Base-by-base conservation (phyloP, 2,113 vertebrate genomes). In the Scomber colias region DNA sequence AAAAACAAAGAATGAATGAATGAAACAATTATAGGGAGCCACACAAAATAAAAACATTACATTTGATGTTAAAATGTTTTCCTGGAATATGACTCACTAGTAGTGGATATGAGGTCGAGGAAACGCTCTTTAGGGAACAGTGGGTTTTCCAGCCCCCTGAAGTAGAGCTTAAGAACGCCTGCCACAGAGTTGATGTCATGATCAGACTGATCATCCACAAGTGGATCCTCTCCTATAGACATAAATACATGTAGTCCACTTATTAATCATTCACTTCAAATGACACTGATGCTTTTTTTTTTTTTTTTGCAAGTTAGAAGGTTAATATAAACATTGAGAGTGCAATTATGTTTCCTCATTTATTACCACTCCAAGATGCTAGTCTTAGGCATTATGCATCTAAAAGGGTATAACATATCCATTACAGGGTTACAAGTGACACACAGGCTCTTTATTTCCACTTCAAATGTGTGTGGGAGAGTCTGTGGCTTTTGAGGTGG, bases 91-190 rank as follows among this genome's bases (percentile, higher is more conserved):
- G 56, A 97, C 98, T 98, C 93, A 99, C 98, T 99, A 85, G 98
- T 97, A 53, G 97, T 98, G 83, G 97, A 98, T 91, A 99, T 96
- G 91, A 99, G 95, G 91, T 99, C 97, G 74, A 97, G 95, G 94
- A 99, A 99, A 91, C 95, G 96, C 93, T 99, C 98, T 94, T 99
- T 97, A 71, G 98, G 98, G 96, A 99, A 98, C 90, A 99, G 94
- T 3, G 98, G 95, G 86, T 98, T 98, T 95, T 99, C 98, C 94
- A 99, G 94, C 51, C 98, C 98, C 89, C 98, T 96, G 94, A 99
- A 99, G 90, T 99, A 99, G 63, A 99, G 95, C 91, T 99, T 99
- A 85, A 99, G 95, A 87, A 99, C 98, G 14, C 98, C 98, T 30
- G 98, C 98, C 40, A 98, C 98, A 1, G 98, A 98, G 86, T 99